These are phyloP conservation scores for Pseudorectes ferrugineus DNA, from an alignment of 2,113 vertebrate species.

Conservation along the genomic window DNA sequence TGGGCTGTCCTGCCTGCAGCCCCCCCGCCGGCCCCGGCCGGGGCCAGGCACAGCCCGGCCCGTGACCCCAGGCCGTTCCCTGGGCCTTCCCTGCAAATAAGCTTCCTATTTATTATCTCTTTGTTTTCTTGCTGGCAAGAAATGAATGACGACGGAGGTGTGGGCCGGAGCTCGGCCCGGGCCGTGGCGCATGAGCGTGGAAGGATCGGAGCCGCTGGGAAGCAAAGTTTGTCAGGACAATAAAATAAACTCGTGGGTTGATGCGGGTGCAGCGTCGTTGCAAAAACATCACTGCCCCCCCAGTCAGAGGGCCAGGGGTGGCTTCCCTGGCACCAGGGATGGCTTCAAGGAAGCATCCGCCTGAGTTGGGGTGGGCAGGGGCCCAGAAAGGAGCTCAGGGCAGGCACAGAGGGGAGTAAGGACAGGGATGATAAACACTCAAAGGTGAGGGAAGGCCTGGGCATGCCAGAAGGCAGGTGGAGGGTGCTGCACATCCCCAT, in stretches of 20 bases:
- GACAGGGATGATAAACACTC: background rate
- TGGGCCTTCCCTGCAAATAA: background rate
- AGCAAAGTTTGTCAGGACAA: slow-evolving; percentile 22
- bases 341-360: background rate
- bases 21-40: rapidly evolving
- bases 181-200: background rate
- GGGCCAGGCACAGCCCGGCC: background rate
- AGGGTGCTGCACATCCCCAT: no score
- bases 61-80: background rate
- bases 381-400: background rate
- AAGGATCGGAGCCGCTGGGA: background rate
- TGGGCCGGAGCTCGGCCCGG: background rate
- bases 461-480: background rate
- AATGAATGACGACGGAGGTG: background rate
- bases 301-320: background rate
- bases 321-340: background rate
- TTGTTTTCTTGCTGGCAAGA: slow-evolving; percentile 73
- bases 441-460: background rate
- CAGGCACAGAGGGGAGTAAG: background rate
- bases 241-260: slow-evolving; percentile 22
- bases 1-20: background rate
- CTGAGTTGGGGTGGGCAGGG: background rate
- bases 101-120: slow-evolving; percentile 62
- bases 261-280: rapidly evolving
- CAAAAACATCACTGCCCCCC: background rate